Evolutionary conservation across 2,888 invertebrate genomes (phyloP).

Genomic region (Lepas anatifera): DNA sequence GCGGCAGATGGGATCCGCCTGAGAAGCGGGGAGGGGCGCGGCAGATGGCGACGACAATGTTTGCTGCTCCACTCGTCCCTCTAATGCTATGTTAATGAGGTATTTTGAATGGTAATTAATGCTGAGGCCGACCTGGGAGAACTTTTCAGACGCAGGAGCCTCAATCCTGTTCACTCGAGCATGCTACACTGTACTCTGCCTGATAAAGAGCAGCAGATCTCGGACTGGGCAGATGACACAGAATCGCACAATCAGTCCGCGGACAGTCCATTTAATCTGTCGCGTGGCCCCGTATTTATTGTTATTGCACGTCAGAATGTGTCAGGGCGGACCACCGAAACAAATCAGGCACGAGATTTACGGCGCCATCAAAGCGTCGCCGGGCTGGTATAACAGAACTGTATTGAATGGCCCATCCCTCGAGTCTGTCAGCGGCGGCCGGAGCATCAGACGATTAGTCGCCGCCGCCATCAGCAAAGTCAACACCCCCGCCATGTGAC

Average conservation of each 20-base stretch:
- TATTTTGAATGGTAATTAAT: background rate
- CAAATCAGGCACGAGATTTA: conserved; percentile 3
- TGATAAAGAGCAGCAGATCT: too few species aligned
- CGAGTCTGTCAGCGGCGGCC: too few species aligned
- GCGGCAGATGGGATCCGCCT: too few species aligned
- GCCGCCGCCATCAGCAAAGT: too few species aligned
- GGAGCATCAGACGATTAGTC: too few species aligned
- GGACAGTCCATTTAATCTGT: background rate
- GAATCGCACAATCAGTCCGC: background rate
- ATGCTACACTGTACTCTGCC: too few species aligned
- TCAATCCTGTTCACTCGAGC: too few species aligned
- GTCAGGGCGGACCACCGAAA: background rate
- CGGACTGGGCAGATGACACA: background rate
- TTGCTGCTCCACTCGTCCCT: too few species aligned
- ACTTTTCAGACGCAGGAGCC: too few species aligned
- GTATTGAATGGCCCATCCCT: background rate
- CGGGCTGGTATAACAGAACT: background rate
- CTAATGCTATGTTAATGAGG: background rate
- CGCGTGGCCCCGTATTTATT: background rate
- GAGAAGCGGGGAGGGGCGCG: too few species aligned
- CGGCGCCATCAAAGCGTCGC: background rate
- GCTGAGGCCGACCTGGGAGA: background rate
- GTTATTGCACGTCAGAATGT: background rate
- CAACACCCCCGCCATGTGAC: too few species aligned
- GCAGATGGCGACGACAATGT: too few species aligned